phyloP scores from a whole-genome alignment of 2,797 vertebrate species.

The Potorous gilbertii region DNA sequence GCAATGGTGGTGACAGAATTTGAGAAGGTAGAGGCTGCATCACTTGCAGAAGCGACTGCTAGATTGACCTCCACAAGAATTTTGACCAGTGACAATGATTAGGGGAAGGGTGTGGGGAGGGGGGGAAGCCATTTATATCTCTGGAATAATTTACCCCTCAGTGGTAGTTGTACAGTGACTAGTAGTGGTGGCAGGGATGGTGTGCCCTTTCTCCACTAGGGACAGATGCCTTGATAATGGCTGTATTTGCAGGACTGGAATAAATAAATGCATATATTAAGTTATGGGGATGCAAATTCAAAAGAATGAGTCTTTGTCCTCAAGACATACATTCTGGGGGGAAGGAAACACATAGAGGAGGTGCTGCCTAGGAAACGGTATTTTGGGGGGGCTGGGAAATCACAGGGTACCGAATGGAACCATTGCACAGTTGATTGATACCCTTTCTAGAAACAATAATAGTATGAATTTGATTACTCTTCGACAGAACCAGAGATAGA shows the following conservation, averaged over 20 bases:
- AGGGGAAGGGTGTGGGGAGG: neutral
- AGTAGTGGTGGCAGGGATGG: neutral
- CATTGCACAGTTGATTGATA: neutral
- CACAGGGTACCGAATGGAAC: neutral
- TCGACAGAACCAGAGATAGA: neutral
- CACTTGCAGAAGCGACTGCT: neutral
- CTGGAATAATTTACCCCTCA: neutral
- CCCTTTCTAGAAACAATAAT: neutral
- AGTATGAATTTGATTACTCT: neutral
- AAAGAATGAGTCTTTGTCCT: neutral
- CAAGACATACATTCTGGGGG: neutral
- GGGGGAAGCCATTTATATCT: neutral
- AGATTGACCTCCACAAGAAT: neutral
- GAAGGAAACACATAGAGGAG: neutral
- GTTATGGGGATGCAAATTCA: neutral
- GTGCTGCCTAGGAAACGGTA: neutral
- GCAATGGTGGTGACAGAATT: neutral
- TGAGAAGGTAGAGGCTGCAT: neutral
- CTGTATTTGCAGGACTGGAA: neutral
- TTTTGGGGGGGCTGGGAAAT: neutral
- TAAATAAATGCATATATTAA: neutral
- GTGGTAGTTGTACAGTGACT: neutral
- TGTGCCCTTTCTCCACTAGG: neutral
- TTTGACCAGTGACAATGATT: neutral
- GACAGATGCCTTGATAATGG: neutral